A percentile compares a stretch with the other conserved stretches of the same genome.
These are phyloP conservation scores for Macrotis lagotis DNA, from an alignment of 2,113 vertebrate species.

Conservation along the genomic window DNA sequence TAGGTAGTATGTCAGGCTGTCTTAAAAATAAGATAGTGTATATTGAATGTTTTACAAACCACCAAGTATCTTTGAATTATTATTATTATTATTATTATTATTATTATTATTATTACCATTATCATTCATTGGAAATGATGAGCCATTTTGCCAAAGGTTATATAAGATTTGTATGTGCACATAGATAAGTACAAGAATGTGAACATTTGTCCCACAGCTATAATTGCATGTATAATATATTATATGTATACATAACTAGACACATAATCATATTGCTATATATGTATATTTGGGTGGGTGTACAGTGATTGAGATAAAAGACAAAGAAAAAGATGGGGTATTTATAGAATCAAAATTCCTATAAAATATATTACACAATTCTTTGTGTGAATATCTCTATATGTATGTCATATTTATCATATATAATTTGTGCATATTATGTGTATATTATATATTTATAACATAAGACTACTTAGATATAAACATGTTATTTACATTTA, in stretches of 20 bases:
- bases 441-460: too few species aligned
- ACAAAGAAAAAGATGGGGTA: not conserved
- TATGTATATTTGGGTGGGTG: not conserved
- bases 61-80: not conserved
- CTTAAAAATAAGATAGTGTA: too few species aligned
- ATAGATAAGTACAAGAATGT: too few species aligned
- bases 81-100: too few species aligned
- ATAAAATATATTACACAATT: not conserved
- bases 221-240: not conserved
- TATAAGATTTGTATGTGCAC: not conserved
- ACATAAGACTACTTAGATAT: too few species aligned
- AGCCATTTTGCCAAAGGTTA: not conserved
- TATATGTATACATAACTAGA: too few species aligned
- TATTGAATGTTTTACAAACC: not conserved
- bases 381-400: too few species aligned
- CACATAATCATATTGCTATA: too few species aligned
- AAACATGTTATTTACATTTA: too few species aligned
- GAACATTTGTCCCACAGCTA: not conserved
- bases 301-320: not conserved
- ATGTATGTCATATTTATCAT: too few species aligned
- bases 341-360: not conserved
- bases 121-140: not conserved
- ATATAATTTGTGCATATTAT: not conserved
- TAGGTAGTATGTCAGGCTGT: not conserved
- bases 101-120: too few species aligned